These are phyloP conservation scores for Protomyctophum bolini DNA, from an alignment of 2,113 vertebrate genomes.

Conservation along the genomic window DNA sequence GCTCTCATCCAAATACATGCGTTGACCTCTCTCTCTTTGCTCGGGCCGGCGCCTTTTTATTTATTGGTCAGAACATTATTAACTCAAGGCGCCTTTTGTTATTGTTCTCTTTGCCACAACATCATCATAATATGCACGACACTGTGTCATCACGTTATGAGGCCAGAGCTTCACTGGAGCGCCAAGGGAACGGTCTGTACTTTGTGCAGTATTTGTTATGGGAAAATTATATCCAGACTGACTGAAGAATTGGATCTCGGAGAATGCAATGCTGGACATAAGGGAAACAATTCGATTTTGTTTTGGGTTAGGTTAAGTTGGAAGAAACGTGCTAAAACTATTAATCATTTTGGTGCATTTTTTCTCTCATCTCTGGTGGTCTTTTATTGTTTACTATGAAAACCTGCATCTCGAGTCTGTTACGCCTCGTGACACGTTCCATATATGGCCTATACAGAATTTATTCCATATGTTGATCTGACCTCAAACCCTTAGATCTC, in stretches of 20 bases:
- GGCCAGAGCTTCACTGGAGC: not conserved
- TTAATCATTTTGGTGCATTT: too few species aligned
- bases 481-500: too few species aligned
- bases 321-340: too few species aligned
- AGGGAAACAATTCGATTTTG: not conserved
- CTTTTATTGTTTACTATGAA: too few species aligned
- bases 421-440: too few species aligned
- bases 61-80: conserved; percentile 9
- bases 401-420: too few species aligned
- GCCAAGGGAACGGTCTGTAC: not conserved
- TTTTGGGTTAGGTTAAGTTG: too few species aligned
- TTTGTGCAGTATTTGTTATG: not conserved
- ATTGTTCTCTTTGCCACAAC: conserved; percentile 11
- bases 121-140: not conserved
- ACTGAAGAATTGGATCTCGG: too few species aligned
- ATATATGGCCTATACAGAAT: too few species aligned
- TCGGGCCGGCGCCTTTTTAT: not conserved
- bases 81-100: not conserved
- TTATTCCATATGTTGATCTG: too few species aligned
- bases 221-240: not conserved
- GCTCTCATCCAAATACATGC: conserved; percentile 35
- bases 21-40: conserved; percentile 5
- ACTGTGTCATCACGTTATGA: not conserved
- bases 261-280: not conserved
- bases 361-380: too few species aligned